Evolutionary conservation across 2,113 vertebrate species (phyloP), one percentile per base, ranked within the genome.

Genomic region (Semnornis frantzii): DNA sequence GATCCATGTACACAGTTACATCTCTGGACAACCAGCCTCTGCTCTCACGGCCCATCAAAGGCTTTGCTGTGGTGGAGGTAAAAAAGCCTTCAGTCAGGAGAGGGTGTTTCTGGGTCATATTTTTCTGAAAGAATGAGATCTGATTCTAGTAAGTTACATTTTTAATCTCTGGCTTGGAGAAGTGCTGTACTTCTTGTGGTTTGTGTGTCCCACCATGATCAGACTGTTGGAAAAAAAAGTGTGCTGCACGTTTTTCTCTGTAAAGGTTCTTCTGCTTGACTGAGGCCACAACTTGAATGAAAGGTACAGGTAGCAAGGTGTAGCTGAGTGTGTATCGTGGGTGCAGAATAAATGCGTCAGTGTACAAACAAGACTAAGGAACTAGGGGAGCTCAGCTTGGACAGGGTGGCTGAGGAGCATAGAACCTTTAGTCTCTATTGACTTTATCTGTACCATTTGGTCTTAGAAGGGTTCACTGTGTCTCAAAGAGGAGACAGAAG

Each of bases 31-130:
- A 98, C 95, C 99, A 98, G 84, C 97, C 97, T 0, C 97, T 98
- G 8, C 57, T 98, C 20, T 48, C 98, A 0, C 98, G 98, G 93
- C 99, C 99, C 52, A 99, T 99, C 97, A 99, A 99, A 92, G 99
- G 99, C 72, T 99, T 99, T 10, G 99, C 99, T 15, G 99, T 99
- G 5, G 99, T 99, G 89, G 99, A 99, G 99, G 99, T 99, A 97
- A 97, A 20, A 3, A 20, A 3, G 23, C 12, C 31, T 25, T 73
- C 50, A 2, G 1, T 18, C 34, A 17, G 8, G 14, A 11, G 25
- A 31, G 42, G 15, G 58, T 4, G 4, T 62, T 65, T 37, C 59
- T 21, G 25, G 17, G 60, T 30, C 2, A 1, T 5, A 9, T 14
- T 25, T n/a, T n/a, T n/a, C 42, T 73, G 52, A 65, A 27, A 55